Evolutionary conservation across 2,888 invertebrate species (phyloP).

Genomic region (Patella pellucida): DNA sequence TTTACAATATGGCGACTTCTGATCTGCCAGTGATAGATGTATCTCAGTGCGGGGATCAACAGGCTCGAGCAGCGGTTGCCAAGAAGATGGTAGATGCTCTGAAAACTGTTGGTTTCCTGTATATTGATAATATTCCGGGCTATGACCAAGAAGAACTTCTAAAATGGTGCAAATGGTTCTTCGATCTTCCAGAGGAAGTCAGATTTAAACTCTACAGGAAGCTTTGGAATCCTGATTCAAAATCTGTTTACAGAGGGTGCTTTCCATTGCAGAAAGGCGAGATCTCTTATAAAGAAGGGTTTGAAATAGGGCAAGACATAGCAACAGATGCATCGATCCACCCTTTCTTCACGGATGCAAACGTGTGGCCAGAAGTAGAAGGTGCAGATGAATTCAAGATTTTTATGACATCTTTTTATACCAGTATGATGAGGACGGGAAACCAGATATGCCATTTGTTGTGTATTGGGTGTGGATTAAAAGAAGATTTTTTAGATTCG

Average conservation of each 20-base stretch:
- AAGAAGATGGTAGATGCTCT: constrained; percentile 44
- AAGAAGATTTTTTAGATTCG: constrained; percentile 46
- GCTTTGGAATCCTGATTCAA: constrained; percentile 42
- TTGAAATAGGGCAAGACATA: constrained; percentile 46
- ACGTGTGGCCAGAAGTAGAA: constrained; percentile 48
- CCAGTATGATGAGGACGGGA: constrained; percentile 37
- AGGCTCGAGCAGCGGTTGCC: constrained; percentile 36
- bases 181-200: constrained; percentile 36
- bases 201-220: constrained; percentile 40
- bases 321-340: constrained; percentile 38
- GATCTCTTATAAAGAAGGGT: constrained; percentile 52
- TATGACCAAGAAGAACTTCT: constrained; percentile 42
- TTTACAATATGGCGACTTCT: too few relatives aligned
- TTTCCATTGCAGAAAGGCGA: constrained; percentile 47
- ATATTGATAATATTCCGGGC: constrained; percentile 46
- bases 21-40: constrained; percentile 47
- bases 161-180: constrained; percentile 46
- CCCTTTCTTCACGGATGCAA: constrained; percentile 48
- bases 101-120: constrained; percentile 51
- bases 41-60: constrained; percentile 34
- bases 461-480: constrained; percentile 46
- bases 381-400: constrained; percentile 42
- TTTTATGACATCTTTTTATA: constrained; percentile 38
- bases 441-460: constrained; percentile 47
- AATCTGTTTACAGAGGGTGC: constrained; percentile 51